Conservation (phyloP, 2,797 vertebrate species). For the Mallotus villosus region DNA sequence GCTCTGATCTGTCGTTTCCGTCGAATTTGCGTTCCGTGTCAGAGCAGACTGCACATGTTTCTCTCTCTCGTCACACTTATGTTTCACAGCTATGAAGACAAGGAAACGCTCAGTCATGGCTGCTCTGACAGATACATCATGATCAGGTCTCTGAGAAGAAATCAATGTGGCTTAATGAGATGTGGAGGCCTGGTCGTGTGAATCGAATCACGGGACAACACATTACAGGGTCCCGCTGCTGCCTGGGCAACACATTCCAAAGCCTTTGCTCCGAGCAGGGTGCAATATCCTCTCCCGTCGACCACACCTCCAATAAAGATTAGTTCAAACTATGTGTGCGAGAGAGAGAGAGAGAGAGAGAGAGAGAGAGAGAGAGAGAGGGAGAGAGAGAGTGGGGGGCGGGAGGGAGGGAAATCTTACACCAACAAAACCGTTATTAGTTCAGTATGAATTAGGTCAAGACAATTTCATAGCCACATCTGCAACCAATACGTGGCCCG, state of each 20-base stretch:
- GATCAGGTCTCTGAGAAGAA: constrained; percentile 78
- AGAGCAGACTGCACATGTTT: not conserved
- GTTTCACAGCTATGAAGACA: constrained; percentile 15
- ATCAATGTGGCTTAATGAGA: constrained; percentile 84
- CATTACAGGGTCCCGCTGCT: constrained; percentile 76
- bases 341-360: too few relatives aligned
- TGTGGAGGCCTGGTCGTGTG: constrained; percentile 85
- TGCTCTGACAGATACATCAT: constrained; percentile 77
- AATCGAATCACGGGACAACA: constrained; percentile 72
- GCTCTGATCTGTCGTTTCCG: not conserved
- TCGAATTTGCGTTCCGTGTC: not conserved
- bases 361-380: too few relatives aligned
- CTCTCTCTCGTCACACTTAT: not conserved
- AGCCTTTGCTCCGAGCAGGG: constrained; percentile 84
- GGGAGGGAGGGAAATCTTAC: constrained; percentile 73
- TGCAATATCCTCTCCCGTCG: constrained; percentile 82
- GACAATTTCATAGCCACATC: constrained; percentile 87
- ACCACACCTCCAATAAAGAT: constrained; percentile 91
- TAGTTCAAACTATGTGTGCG: constrained; percentile 77
- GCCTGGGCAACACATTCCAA: constrained; percentile 80
- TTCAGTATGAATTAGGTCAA: constrained; percentile 86
- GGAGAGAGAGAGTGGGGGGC: constrained; percentile 65
- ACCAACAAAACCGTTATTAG: constrained; percentile 91
- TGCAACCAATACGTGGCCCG: constrained; percentile 77
- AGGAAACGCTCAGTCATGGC: constrained; percentile 76